Base-by-base conservation (phyloP, 2,888 invertebrate species). In the Seira sanloemensis region DNA sequence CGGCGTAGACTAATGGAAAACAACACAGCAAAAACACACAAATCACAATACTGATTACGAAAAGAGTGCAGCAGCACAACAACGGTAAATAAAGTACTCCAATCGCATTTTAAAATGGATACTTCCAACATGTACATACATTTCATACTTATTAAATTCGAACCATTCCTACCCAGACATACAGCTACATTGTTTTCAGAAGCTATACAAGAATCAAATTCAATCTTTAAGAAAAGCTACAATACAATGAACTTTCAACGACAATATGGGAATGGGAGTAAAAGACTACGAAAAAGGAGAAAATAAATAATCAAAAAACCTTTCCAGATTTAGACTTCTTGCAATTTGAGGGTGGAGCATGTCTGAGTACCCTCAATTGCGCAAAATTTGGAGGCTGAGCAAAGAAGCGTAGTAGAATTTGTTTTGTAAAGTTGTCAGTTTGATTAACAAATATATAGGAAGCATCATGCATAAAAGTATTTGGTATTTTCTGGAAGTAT, bases 271-370 rank as follows among this genome's bases (percentile, higher is more conserved):
- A 72, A 18, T 24, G n/a, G 65, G 72, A 73, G 85, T 66, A n/a
- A 46, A 18, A 37, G 12, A 7, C 4, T 7, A 37, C 37, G 37
- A 37, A 12, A 37, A 37, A 37, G 37, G 4, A 37, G 37, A 7
- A 37, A 12, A 37, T 7, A 37, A 37, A 37, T 37, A 37, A 37
- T 7, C 37, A 37, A 86, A 85, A 87, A 90, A 96, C 96, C 96
- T 96, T 95, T 91, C 95, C 95, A 23, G 96, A 96, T 92, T 95
- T 96, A 91, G 94, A 96, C 93, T 94, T 96, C 92, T 94, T 94
- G 92, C 95, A 92, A 93, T 96, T 94, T 90, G 96, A 97, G 74
- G 97, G 96, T 90, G 96, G 96, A 88, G 96, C 96, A 93, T 95
- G 94, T 92, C 96, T 94, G 90, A 97, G 94, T 91, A 94, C 94